Evolutionary conservation across 1,140 invertebrate genomes (phyloP), one percentile per base, ranked within the genome.

Genomic region (Gerris buenoi): DNA sequence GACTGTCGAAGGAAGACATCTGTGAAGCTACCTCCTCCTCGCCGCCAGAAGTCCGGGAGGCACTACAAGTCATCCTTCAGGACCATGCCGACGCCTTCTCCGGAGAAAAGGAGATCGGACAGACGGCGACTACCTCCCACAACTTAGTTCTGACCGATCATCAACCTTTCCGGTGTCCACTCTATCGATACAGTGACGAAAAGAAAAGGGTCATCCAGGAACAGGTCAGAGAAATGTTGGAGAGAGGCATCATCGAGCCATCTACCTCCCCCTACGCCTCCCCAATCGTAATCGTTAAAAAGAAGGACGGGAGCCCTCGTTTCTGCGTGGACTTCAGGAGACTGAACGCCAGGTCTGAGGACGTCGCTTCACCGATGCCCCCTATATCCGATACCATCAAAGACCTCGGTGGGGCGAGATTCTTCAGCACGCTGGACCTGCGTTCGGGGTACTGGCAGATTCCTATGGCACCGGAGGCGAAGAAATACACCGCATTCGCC

Each of bases 231-330:
- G 59, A 70, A 27, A 74, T 80, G 74, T 58, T 79, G 0, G 25
- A 69, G 15, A 64, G 73, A 2, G 74, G 70, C 1, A 68, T 81
- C 0, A 77, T 81, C 1, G 75, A 78, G 69, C 76, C 76, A 0
- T 76, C 76, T 3, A 70, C 71, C 0, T 77, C 75, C 14, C 71
- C 77, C 0, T 85, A 80, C 76, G 71, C 75, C 15, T 75, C 76
- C 0, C 81, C 79, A 0, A 69, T 81, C 0, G 75, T 83, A 0
- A 63, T 83, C 13, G 77, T 82, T 0, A 72, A 74, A 68, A 86
- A 85, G 67, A 80, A 80, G 33, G 78, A 82, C 66, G 76, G 75
- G 1, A 68, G 67, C 0, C 68, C 70, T 1, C 63, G 80, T 15
- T 80, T 82, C 64, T 82, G 79, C 67, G 68, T 82, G 0, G 79